phyloP scores from a whole-genome alignment of 2,888 invertebrate species.

The Lycocerus yunnanus region DNA sequence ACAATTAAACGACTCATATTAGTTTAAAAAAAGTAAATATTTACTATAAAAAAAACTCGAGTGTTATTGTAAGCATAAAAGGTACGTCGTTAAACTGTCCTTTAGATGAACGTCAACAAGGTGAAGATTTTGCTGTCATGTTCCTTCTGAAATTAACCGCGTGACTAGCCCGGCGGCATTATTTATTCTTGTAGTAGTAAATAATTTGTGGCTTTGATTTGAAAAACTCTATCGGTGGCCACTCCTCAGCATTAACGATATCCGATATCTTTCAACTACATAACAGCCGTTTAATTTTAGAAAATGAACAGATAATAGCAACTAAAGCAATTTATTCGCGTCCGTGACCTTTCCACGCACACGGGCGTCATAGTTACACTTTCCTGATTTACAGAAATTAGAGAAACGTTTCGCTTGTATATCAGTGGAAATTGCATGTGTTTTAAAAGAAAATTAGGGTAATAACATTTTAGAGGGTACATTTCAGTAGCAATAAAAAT shows the following conservation, averaged over 20 bases:
- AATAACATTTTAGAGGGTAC: background rate
- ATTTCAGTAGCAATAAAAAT: background rate
- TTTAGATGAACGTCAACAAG: background rate
- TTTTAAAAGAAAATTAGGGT: background rate
- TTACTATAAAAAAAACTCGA: background rate
- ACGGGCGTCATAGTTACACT: conserved; percentile 1
- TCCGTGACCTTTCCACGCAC: conserved; percentile 9
- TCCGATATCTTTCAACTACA: background rate
- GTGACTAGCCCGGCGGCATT: background rate
- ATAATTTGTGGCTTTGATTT: background rate
- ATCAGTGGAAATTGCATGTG: background rate
- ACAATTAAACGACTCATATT: background rate
- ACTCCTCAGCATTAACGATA: background rate
- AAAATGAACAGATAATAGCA: background rate
- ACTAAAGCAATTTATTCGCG: conserved; percentile 5
- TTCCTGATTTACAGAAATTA: background rate
- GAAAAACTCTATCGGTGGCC: background rate
- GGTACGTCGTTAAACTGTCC: background rate
- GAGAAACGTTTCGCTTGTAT: background rate
- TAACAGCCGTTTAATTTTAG: background rate
- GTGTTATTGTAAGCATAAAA: background rate
- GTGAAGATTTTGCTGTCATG: background rate
- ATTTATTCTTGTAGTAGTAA: too few relatives aligned
- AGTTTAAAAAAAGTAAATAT: background rate
- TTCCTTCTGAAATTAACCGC: background rate